A percentile compares a stretch with the other conserved stretches of the same genome.
Evolutionary conservation across 2,113 vertebrate species (phyloP).

Genomic region (Sceloporus tristichus): DNA sequence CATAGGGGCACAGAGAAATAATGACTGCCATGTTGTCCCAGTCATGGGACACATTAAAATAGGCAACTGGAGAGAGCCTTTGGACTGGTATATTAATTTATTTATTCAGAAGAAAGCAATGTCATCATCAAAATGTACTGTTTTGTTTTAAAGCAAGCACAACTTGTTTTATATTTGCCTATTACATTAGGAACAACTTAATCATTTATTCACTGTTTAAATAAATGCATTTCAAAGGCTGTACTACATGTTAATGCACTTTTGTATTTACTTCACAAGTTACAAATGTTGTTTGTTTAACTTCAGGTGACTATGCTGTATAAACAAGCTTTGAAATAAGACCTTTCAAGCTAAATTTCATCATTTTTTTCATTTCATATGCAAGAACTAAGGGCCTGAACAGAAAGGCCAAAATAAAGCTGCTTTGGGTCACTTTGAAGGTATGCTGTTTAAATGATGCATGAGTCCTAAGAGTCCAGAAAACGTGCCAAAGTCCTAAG

Average conservation of each 20-base stretch:
- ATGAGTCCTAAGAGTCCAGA: no score
- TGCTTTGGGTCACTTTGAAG: no score
- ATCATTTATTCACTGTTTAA: constrained; percentile 14
- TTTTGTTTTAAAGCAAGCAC: neutral
- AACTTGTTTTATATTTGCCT: constrained; percentile 13
- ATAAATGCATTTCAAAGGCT: constrained; percentile 20
- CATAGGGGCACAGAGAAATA: no score
- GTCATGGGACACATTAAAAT: no score
- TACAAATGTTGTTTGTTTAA: constrained; percentile 13
- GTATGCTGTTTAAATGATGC: neutral
- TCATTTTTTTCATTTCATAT: neutral
- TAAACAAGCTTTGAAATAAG: constrained; percentile 39
- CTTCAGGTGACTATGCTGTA: constrained; percentile 19
- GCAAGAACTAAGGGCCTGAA: no score
- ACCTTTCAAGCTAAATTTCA: constrained; percentile 24
- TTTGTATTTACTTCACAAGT: constrained; percentile 16
- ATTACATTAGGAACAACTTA: constrained; percentile 32
- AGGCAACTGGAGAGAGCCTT: no score
- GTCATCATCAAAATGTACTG: neutral
- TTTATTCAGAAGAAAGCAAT: constrained; percentile 22
- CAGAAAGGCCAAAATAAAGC: no score
- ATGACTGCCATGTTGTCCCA: no score
- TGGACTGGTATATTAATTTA: neutral
- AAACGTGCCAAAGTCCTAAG: no score
- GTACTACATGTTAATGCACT: constrained; percentile 17